These are phyloP conservation scores for Mythimna pallens DNA, from an alignment of 2,888 invertebrate genomes.

Conservation along the genomic window DNA sequence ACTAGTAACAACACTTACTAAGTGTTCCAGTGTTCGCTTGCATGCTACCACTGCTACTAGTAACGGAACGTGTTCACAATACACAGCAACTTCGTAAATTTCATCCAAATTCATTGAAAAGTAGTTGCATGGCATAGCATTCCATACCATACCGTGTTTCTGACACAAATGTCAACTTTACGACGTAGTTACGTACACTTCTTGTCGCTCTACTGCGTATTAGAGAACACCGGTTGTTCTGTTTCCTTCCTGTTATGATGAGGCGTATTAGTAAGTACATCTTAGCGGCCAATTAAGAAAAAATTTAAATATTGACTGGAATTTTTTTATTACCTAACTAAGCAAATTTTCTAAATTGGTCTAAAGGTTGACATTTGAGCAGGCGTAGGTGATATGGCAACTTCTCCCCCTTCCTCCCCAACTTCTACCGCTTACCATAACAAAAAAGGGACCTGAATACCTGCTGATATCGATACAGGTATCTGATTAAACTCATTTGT, in stretches of 20 bases:
- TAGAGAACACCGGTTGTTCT: not conserved
- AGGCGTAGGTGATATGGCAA: too few species aligned
- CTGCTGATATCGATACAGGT: not conserved
- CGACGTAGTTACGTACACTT: not conserved
- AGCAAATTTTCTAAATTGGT: too few species aligned
- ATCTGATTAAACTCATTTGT: not conserved
- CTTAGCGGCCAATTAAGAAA: constrained; percentile 4
- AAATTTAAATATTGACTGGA: not conserved
- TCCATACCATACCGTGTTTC: not conserved
- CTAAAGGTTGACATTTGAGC: too few species aligned
- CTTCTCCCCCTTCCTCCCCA: too few species aligned
- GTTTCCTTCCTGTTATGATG: constrained; percentile 9
- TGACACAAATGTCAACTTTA: not conserved
- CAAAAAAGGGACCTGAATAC: not conserved
- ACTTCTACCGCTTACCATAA: not conserved
- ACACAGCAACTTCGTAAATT: not conserved
- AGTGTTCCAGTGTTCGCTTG: not conserved
- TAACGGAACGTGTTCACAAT: not conserved
- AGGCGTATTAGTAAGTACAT: too few species aligned
- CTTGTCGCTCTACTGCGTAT: not conserved
- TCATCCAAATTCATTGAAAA: not conserved
- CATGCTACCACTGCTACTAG: not conserved
- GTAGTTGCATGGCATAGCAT: too few species aligned
- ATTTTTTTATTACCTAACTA: too few species aligned
- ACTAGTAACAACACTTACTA: not conserved